Evolutionary conservation across 2,888 invertebrate genomes (phyloP).

Genomic region (Cheilosia urbana): DNA sequence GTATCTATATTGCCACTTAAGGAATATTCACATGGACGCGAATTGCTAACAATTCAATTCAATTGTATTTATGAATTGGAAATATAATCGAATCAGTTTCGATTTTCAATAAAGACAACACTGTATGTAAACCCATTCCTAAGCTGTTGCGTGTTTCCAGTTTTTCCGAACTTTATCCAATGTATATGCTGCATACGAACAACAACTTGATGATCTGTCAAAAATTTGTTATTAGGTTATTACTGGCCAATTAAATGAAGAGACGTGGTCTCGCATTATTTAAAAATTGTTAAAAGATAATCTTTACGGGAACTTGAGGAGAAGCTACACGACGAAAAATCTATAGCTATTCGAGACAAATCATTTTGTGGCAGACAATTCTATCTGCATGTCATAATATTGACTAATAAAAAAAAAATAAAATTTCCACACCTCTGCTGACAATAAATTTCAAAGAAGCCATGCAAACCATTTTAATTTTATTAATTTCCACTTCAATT

Average conservation of each 20-base stretch:
- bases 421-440: neutral
- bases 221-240: constrained; percentile 30
- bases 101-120: neutral
- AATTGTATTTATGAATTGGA: too few relatives aligned
- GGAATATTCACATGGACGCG: too few relatives aligned
- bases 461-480: constrained; percentile 43
- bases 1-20: too few relatives aligned
- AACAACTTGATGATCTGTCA: constrained; percentile 44
- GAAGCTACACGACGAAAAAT: too few relatives aligned
- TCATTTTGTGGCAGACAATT: neutral
- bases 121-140: constrained; percentile 4
- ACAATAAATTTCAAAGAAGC: neutral
- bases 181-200: neutral
- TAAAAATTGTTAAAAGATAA: constrained; percentile 1
- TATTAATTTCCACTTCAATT: constrained; percentile 42
- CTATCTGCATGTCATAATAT: neutral
- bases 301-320: neutral
- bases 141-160: constrained; percentile 18
- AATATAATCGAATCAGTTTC: too few relatives aligned
- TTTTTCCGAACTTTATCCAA: neutral
- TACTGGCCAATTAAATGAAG: constrained; percentile 44
- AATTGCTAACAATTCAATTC: too few relatives aligned
- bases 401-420: neutral
- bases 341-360: neutral
- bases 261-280: constrained; percentile 30